These are phyloP conservation scores for Zosterops pallidus DNA, from an alignment of 2,113 vertebrate species.

Conservation along the genomic window DNA sequence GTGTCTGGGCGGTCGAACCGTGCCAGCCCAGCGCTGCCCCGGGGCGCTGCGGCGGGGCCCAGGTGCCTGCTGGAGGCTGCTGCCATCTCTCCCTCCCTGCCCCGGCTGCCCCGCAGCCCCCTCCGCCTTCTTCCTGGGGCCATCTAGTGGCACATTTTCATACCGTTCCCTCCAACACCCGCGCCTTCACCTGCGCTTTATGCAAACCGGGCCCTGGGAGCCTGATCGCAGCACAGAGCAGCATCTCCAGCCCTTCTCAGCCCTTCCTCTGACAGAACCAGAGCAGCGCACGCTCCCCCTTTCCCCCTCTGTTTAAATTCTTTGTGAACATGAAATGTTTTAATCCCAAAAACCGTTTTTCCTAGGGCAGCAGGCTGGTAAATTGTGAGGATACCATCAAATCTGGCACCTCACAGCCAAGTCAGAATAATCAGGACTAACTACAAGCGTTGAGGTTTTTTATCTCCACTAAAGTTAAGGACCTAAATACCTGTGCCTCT, in stretches of 20 bases:
- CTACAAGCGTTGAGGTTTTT: not conserved
- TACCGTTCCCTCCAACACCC: not conserved
- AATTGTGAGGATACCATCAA: not conserved
- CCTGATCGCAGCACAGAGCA: not conserved
- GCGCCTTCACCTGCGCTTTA: not conserved
- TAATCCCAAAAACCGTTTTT: not conserved
- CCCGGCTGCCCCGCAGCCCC: not conserved
- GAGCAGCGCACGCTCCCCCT: not conserved
- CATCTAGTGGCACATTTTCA: constrained; percentile 56
- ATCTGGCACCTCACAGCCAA: not conserved
- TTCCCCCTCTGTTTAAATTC: not conserved
- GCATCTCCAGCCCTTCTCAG: not conserved
- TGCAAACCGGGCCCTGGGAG: not conserved
- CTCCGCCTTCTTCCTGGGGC: constrained; percentile 35
- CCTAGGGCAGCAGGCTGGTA: not conserved
- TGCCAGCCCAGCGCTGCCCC: not conserved
- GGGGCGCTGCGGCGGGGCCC: not conserved
- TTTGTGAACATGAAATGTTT: rapidly evolving
- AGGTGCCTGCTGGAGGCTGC: not conserved
- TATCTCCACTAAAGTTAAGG: not conserved
- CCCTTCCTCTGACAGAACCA: not conserved
- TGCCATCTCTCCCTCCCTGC: not conserved
- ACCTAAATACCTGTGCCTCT: not conserved
- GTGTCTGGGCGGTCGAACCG: not conserved
- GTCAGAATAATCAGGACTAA: not conserved